Percentiles rank a stretch among this genome's conserved stretches.
Conservation (phyloP, 1,140 invertebrate genomes). For the Zaprionus inermis region DNA sequence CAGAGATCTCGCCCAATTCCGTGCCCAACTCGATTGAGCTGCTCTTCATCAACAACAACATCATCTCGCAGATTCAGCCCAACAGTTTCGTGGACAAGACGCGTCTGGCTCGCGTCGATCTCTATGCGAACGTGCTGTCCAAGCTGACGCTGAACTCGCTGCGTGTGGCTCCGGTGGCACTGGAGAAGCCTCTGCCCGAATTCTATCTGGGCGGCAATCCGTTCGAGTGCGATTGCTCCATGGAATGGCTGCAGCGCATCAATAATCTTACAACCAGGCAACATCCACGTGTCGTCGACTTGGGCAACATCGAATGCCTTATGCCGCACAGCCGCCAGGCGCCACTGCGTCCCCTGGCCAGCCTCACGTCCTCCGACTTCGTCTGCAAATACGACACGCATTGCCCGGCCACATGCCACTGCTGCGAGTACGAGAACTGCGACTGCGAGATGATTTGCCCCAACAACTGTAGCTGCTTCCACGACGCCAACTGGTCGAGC, state of each 20-base stretch:
- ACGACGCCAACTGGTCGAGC: constrained; percentile 93
- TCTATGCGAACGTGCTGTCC: constrained; percentile 92
- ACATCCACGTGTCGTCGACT: constrained; percentile 92
- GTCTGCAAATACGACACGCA: constrained; percentile 92
- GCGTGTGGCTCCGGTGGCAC: constrained; percentile 87
- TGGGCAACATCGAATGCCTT: constrained; percentile 92
- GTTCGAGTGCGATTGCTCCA: constrained; percentile 94
- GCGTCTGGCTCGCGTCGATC: constrained; percentile 92
- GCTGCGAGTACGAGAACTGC: constrained; percentile 94
- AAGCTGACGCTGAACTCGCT: constrained; percentile 92
- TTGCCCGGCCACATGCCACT: constrained; percentile 93
- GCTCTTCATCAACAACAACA: constrained; percentile 93
- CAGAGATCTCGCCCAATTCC: constrained; percentile 88
- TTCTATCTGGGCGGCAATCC: constrained; percentile 95
- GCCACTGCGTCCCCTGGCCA: constrained; percentile 89
- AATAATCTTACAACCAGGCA: constrained; percentile 89
- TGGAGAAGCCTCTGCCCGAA: constrained; percentile 88
- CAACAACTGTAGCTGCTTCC: constrained; percentile 93
- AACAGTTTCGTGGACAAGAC: constrained; percentile 92
- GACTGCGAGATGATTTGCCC: constrained; percentile 94
- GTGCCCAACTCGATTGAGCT: constrained; percentile 92
- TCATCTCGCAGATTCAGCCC: constrained; percentile 89
- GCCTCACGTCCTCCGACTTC: constrained; percentile 90
- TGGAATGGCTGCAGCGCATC: constrained; percentile 94
- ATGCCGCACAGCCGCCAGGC: constrained; percentile 90